A percentile compares a stretch with the other conserved stretches of the same genome.
These are phyloP conservation scores for Conger conger DNA, from an alignment of 2,113 vertebrate genomes.

Conservation along the genomic window DNA sequence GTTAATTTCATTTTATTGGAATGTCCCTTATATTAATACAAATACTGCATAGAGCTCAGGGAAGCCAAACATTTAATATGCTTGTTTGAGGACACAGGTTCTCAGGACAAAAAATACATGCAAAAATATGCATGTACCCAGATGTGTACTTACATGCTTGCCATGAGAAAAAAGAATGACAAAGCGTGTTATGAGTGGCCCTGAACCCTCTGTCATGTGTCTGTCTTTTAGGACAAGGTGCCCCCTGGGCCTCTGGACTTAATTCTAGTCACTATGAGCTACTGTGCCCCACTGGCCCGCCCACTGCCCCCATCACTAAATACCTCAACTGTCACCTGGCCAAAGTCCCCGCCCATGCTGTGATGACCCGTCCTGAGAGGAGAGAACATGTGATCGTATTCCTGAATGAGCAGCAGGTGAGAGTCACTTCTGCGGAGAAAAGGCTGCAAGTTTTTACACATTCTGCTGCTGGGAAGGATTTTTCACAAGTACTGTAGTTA, in stretches of 20 bases:
- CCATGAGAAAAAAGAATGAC: too few species aligned
- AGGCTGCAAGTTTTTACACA: too few species aligned
- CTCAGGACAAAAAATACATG: too few species aligned
- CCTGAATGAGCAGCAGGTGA: conserved; percentile 62
- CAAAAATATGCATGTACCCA: too few species aligned
- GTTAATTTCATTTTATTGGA: too few species aligned
- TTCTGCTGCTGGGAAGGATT: too few species aligned
- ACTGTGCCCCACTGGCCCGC: conserved; percentile 55
- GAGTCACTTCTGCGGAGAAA: background rate
- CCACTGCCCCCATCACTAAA: background rate
- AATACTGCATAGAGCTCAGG: too few species aligned
- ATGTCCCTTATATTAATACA: too few species aligned
- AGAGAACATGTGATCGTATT: conserved; percentile 32
- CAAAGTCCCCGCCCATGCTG: conserved; percentile 60
- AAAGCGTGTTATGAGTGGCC: background rate
- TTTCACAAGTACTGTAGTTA: too few species aligned
- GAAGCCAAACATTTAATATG: too few species aligned
- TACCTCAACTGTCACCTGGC: conserved; percentile 55
- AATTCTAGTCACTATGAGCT: conserved; percentile 46
- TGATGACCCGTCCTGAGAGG: conserved; percentile 62
- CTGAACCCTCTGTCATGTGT: background rate
- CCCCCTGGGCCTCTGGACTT: conserved; percentile 54
- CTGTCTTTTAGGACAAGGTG: conserved; percentile 37
- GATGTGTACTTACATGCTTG: background rate
- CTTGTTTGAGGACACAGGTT: too few species aligned